phyloP scores from a whole-genome alignment of 2,888 invertebrate genomes.

The Thymelicus sylvestris region DNA sequence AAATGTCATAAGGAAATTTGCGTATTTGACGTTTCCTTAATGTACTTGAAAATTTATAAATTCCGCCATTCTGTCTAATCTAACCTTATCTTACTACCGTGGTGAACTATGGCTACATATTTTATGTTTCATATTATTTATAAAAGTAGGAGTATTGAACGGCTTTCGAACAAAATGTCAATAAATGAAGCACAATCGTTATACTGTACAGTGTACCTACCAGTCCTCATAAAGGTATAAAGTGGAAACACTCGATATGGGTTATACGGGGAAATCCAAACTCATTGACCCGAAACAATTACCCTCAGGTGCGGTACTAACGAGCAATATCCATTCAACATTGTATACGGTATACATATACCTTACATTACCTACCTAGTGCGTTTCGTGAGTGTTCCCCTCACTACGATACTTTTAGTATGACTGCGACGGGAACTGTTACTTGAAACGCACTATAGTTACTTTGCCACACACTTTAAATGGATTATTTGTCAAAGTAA shows the following conservation, averaged over 20 bases:
- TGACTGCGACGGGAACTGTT: too few species aligned
- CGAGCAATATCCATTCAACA: conserved; percentile 5
- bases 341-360: background rate
- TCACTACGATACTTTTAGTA: too few species aligned
- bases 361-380: too few species aligned
- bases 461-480: background rate
- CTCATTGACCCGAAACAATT: conserved; percentile 35
- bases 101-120: too few species aligned
- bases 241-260: conserved; percentile 35
- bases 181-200: conserved; percentile 21
- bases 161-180: background rate
- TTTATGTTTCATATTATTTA: too few species aligned
- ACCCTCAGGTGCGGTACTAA: conserved; percentile 30
- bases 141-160: too few species aligned
- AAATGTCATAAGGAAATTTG: too few species aligned
- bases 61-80: too few species aligned
- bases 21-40: too few species aligned
- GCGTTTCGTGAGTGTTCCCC: too few species aligned
- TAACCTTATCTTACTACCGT: too few species aligned
- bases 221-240: conserved; percentile 28
- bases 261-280: conserved; percentile 33
- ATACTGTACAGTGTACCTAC: background rate
- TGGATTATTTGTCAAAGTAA: background rate
- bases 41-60: too few species aligned
- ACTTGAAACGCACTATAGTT: background rate